Base-by-base conservation (phyloP, 2,113 vertebrate species). In the Stigmatopora nigra region DNA sequence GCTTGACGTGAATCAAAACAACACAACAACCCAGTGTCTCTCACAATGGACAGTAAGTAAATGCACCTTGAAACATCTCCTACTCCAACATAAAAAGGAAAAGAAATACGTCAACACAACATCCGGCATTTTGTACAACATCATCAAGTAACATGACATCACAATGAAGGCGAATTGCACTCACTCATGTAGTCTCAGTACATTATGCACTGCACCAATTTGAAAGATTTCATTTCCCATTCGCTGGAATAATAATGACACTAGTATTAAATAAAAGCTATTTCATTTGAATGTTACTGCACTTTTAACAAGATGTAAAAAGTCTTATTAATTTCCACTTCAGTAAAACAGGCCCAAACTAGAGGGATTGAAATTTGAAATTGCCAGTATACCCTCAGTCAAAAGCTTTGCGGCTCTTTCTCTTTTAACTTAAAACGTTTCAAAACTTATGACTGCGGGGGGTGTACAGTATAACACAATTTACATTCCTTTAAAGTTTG, bases 31-130 rank as follows among this genome's bases (percentile, higher is more conserved):
- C 66, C 74, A 73, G 77, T 73, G 78, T 82, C 51, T 71, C 60
- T 47, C 59, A 67, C 48, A 67, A 52, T 69, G 45, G 72, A 80
- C 79, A 79, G 67, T 80, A 76, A 79, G 67, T 80, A 76, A 77
- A 82, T 75, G 76, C 76, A 74, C 64, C 79, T 67, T 68, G 64
- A 81, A 79, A 81, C 19, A 60, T 63, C 67, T 46, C 47, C 66
- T 71, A 75, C 17, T 65, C 68, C 75, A 86, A 76, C 48, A 63
- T 71, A 80, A 41, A 41, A 78, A 73, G 25, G 25, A 31, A 31
- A 31, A 31, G 25, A 82, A 81, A 71, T 68, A 63, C 78, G 67
- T 63, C 58, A 71, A 45, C 65, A 57, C 53, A 56, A 73, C 62
- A 71, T 48, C 69, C 70, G 67, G 59, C 68, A 67, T 31, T 70